Evolutionary conservation across 1,140 invertebrate species (phyloP), one percentile per base, ranked within the genome.

Genomic region (Orius insidiosus): DNA sequence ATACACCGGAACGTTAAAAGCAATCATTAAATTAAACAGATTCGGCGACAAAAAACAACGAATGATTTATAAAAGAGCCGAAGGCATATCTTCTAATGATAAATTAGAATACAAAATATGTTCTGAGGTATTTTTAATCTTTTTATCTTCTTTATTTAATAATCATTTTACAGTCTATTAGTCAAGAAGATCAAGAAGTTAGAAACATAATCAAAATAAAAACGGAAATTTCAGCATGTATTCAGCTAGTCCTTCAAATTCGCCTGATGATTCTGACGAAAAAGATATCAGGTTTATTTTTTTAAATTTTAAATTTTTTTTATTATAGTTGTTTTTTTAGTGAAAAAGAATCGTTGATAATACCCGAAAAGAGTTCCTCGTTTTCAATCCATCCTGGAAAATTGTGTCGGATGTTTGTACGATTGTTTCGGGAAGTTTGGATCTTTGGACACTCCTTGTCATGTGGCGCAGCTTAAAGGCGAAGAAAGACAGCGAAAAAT

Each of bases 391-490:
- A 85, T 65, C 81, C 81, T 0, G 80, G 72, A 1, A 60, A 81
- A 8, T 57, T 81, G 2, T 87, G 82, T 74, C 76, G 53, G 81
- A 85, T 59, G 78, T 84, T 51, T 87, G 83, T 58, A 80, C 76
- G 53, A 85, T 56, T 87, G 83, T 56, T 79, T 79, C 52, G 80
- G 80, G 6, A 85, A 85, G 60, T 86, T 87, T 53, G 82, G 82
- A 0, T 72, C 81, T 0, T 73, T 83, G 41, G 83, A 87, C 54
- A 85, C 82, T 0, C 82, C 82, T 0, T 84, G 83, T 64, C 83
- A 87, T 59, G 74, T 87, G 31, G 81, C 80, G 0, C 80, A 85
- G 60, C 76, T 85, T 60, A 86, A 85, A 57, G 80, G 76, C 19
- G 65, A 71, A 6, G 82, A 85, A 41, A 65, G 78, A 31, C 78